A percentile compares a stretch with the other conserved stretches of the same genome.
phyloP scores from a whole-genome alignment of 2,888 invertebrate species.

The Hermaeophaga mercurialis region DNA sequence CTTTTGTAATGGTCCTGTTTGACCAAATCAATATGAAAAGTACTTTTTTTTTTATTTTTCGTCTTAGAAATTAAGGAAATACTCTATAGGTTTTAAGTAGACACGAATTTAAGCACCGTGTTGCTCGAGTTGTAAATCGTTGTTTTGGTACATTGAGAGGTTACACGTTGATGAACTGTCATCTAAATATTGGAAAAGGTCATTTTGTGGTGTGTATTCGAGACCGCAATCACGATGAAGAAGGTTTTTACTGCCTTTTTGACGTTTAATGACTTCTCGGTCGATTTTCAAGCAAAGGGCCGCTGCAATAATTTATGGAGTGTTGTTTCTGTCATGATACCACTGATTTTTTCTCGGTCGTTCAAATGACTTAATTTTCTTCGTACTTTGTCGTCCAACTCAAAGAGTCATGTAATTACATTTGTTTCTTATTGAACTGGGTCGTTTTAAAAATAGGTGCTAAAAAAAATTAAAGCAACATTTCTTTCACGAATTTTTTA shows the following conservation, averaged over 20 bases:
- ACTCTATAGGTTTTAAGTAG: too few relatives aligned
- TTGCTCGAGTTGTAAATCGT: not conserved
- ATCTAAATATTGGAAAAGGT: conserved; percentile 23
- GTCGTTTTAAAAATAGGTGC: too few relatives aligned
- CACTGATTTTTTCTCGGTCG: conserved; percentile 9
- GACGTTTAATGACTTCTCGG: conserved; percentile 12
- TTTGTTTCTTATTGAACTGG: too few relatives aligned
- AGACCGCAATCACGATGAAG: conserved; percentile 19
- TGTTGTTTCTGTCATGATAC: conserved; percentile 12
- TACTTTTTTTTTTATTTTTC: too few relatives aligned
- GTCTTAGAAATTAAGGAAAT: too few relatives aligned
- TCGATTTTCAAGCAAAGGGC: conserved; percentile 1
- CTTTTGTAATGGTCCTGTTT: too few relatives aligned
- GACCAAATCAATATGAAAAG: too few relatives aligned
- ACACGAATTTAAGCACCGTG: too few relatives aligned
- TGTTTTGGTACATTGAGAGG: conserved; percentile 9
- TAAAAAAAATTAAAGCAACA: too few relatives aligned
- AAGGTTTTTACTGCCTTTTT: conserved; percentile 11
- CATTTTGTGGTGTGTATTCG: conserved; percentile 14
- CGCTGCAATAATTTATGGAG: conserved; percentile 16
- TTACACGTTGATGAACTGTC: conserved; percentile 24
- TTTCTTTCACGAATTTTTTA: too few relatives aligned
- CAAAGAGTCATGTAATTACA: too few relatives aligned
- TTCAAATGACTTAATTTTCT: conserved; percentile 10
- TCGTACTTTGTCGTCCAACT: too few relatives aligned